Percentiles rank a stretch among this genome's conserved stretches.
phyloP scores from a whole-genome alignment of 2,888 invertebrate species.

The Aphodius granarius region DNA sequence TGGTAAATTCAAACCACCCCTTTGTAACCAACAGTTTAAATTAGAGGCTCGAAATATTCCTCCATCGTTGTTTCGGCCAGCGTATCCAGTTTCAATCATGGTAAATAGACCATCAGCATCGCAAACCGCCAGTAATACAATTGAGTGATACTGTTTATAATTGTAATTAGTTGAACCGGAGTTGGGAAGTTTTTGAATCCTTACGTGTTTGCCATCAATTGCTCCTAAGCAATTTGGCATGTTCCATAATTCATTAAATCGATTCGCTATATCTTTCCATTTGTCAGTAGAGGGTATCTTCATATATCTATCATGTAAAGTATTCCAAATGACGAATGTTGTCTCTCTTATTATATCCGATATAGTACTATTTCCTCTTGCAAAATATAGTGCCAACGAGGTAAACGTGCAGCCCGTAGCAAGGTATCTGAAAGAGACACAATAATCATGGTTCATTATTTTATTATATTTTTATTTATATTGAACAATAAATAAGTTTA shows the following conservation, averaged over 20 bases:
- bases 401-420: conserved; percentile 34
- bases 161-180: conserved; percentile 37
- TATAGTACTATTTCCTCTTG: conserved; percentile 34
- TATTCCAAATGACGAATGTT: conserved; percentile 32
- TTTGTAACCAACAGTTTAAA: conserved; percentile 31
- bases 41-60: conserved; percentile 37
- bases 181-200: conserved; percentile 39
- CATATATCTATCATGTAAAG: conserved; percentile 32
- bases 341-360: conserved; percentile 34
- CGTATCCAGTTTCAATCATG: conserved; percentile 40
- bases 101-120: conserved; percentile 43
- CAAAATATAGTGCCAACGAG: conserved; percentile 34
- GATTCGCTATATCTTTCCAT: conserved; percentile 30
- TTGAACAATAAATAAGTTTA: too few relatives aligned
- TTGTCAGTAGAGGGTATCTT: conserved; percentile 30
- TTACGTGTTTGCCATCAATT: conserved; percentile 35
- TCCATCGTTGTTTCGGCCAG: conserved; percentile 43
- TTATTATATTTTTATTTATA: too few relatives aligned
- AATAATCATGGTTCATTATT: too few relatives aligned
- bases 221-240: conserved; percentile 19
- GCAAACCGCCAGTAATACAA: conserved; percentile 39
- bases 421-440: conserved; percentile 34
- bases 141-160: conserved; percentile 41
- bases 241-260: conserved; percentile 17
- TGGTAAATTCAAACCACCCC: conserved; percentile 22